These are phyloP conservation scores for Stichodactyla helianthus DNA, from an alignment of 64 coral and sea anemone species.

Conservation along the genomic window DNA sequence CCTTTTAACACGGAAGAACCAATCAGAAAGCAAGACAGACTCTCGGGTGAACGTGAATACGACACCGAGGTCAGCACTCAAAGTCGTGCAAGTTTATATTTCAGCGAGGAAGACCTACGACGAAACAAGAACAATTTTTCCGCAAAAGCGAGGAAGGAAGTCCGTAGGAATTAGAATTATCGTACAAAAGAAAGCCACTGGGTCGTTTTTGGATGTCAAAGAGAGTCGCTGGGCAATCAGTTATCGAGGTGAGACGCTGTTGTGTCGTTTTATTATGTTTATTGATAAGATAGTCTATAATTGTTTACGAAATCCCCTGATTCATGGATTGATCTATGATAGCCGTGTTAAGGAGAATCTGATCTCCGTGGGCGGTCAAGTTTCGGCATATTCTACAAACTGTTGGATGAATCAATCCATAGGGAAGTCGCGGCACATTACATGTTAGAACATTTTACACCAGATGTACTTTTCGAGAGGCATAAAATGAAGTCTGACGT, in stretches of 20 bases:
- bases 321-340: too few species aligned
- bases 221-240: not conserved
- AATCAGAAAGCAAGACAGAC: not conserved
- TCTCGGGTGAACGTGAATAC: not conserved
- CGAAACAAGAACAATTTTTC: not conserved
- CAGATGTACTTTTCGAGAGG: too few species aligned
- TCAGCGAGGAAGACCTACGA: not conserved
- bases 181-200: not conserved
- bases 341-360: not conserved
- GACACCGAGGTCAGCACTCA: not conserved
- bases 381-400: not conserved
- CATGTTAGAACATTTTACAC: too few species aligned
- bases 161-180: not conserved
- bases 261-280: not conserved
- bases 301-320: not conserved
- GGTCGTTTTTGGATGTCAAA: not conserved
- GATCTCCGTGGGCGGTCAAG: not conserved
- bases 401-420: not conserved
- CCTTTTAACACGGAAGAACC: not conserved
- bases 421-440: not conserved
- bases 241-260: not conserved
- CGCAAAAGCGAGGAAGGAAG: not conserved
- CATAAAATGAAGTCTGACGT: too few species aligned
- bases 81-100: not conserved
- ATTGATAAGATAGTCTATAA: not conserved